Conservation (phyloP, 2,888 invertebrate genomes). For the Tipula unca region DNA sequence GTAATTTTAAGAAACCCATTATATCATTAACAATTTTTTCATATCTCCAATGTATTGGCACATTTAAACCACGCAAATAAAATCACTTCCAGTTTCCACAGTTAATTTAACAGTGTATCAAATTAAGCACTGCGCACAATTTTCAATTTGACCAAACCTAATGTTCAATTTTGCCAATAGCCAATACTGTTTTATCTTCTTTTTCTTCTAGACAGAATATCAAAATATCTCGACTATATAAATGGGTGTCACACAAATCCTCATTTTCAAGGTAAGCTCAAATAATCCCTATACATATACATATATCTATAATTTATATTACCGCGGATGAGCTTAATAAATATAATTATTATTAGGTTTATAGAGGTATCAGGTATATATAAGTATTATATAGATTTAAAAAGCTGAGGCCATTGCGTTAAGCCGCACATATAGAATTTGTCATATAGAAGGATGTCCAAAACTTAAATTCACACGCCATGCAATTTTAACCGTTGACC, state of each 20-base stretch:
- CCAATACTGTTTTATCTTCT: neutral
- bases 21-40: too few relatives aligned
- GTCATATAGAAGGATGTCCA: neutral
- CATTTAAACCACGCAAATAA: neutral
- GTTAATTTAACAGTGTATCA: too few relatives aligned
- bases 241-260: neutral
- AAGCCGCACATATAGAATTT: too few relatives aligned
- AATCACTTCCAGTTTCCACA: too few relatives aligned
- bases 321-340: neutral
- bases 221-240: constrained; percentile 8
- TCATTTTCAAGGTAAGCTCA: neutral
- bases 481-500: neutral
- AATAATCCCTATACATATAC: neutral
- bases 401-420: neutral
- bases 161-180: neutral
- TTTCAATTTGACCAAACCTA: neutral
- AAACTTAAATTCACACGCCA: neutral
- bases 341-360: neutral
- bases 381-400: neutral
- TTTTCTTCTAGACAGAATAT: constrained; percentile 14
- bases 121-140: neutral
- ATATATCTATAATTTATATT: neutral
- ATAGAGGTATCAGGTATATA: neutral
- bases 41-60: neutral
- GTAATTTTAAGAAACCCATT: too few relatives aligned